Evolutionary conservation across 1,140 invertebrate species (phyloP).

Genomic region (Stegodyphus mimosarum): DNA sequence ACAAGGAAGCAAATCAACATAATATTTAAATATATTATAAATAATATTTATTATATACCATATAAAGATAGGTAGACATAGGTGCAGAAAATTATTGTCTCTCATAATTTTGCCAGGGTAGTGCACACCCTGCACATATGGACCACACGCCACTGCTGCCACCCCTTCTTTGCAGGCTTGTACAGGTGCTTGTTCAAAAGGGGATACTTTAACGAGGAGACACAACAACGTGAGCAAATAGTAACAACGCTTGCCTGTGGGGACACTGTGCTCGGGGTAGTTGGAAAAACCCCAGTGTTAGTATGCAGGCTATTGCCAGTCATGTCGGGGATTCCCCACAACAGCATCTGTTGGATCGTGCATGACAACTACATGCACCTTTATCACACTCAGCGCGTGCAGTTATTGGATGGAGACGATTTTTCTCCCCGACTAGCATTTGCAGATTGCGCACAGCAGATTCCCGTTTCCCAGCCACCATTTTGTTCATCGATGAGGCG

Average conservation of each 20-base stretch:
- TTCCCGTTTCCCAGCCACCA: no score
- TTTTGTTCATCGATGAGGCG: no score
- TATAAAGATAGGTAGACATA: no score
- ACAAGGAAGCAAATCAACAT: no score
- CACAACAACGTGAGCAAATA: background rate
- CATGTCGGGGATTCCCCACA: conserved; percentile 9
- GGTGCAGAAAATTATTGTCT: no score
- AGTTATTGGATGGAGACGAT: conserved; percentile 6
- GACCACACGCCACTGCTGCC: no score
- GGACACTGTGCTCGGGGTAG: background rate
- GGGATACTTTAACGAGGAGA: background rate
- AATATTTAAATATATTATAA: no score
- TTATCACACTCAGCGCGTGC: conserved; percentile 5
- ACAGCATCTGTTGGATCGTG: background rate
- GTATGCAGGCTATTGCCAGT: conserved; percentile 3
- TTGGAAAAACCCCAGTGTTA: background rate
- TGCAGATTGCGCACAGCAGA: no score
- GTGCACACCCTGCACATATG: no score
- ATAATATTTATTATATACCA: no score
- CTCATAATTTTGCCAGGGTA: no score
- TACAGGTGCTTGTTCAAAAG: background rate
- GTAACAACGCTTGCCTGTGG: background rate
- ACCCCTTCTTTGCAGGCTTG: background rate
- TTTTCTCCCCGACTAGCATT: background rate
- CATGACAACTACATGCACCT: conserved; percentile 4